A percentile compares a stretch with the other conserved stretches of the same genome.
phyloP scores from a whole-genome alignment of 1,140 invertebrate genomes.

The Frieseomelitta varia region DNA sequence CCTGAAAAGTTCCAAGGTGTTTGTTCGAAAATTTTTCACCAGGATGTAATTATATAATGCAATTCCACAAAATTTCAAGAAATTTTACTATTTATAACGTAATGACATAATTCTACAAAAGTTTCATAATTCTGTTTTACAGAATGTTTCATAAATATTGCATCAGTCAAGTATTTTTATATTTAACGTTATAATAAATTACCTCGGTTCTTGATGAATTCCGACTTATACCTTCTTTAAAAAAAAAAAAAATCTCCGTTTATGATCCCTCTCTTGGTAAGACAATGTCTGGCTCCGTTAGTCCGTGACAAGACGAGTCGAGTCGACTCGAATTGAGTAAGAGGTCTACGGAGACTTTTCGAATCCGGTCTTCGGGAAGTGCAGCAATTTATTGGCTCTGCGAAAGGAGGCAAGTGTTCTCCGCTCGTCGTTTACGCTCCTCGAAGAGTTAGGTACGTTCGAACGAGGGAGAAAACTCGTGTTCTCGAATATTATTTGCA shows the following conservation, averaged over 20 bases:
- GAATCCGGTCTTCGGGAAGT: conserved; percentile 41
- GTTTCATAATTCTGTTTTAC: too few relatives aligned
- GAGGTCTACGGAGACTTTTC: conserved; percentile 50
- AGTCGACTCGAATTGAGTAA: not conserved
- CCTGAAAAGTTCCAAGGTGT: too few relatives aligned
- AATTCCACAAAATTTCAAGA: too few relatives aligned
- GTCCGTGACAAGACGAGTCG: conserved; percentile 10
- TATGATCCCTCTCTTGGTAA: conserved; percentile 2
- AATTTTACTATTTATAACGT: too few relatives aligned
- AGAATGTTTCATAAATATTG: too few relatives aligned
- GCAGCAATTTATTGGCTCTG: conserved; percentile 58
- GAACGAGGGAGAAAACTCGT: conserved; percentile 27
- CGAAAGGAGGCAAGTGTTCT: conserved; percentile 21
- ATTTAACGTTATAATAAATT: too few relatives aligned
- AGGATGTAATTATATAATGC: too few relatives aligned
- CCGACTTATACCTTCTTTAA: too few relatives aligned
- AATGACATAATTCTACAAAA: too few relatives aligned
- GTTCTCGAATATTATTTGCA: conserved; percentile 43
- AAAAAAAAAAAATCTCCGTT: not conserved
- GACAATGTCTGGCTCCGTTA: conserved; percentile 28
- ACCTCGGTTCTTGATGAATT: too few relatives aligned
- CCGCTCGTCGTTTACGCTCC: not conserved
- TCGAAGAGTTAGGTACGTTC: conserved; percentile 12
- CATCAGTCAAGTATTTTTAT: too few relatives aligned
- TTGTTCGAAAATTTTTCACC: too few relatives aligned